phyloP scores from a whole-genome alignment of 2,797 vertebrate genomes.

The Clarias fuscus region DNA sequence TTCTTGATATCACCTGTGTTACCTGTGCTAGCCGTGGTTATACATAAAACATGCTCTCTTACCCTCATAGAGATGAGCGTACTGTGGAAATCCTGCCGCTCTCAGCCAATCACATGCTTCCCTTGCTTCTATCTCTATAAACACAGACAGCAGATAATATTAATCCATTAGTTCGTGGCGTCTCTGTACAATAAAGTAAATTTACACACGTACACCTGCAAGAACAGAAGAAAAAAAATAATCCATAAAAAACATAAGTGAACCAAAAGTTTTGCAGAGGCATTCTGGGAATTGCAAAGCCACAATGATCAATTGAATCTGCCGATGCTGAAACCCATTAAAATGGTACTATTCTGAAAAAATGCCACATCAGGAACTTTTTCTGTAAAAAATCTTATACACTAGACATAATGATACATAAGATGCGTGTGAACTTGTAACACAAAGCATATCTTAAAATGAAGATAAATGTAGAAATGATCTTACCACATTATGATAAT shows the following conservation, averaged over 20 bases:
- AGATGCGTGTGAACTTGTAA: neutral
- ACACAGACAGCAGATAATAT: conserved; percentile 7
- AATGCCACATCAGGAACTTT: neutral
- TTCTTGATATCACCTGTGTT: no score
- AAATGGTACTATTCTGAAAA: neutral
- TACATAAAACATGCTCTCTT: conserved; percentile 46
- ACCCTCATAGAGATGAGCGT: conserved; percentile 96
- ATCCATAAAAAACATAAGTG: no score
- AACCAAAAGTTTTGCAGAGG: neutral
- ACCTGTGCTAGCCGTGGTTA: neutral
- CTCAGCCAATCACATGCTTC: conserved; percentile 96
- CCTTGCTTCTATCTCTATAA: conserved; percentile 92
- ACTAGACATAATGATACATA: neutral
- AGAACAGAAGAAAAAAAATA: neutral
- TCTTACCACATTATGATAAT: conserved; percentile 65
- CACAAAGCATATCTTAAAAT: neutral
- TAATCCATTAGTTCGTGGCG: neutral
- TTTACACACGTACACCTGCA: neutral
- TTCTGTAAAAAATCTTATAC: neutral
- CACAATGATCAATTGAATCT: neutral
- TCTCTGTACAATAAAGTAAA: neutral
- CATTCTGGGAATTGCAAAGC: neutral
- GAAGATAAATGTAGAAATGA: conserved; percentile 40
- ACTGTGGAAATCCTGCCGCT: conserved; percentile 96
- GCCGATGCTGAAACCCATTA: neutral